A percentile compares a stretch with the other conserved stretches of the same genome.
phyloP scores from a whole-genome alignment of 64 coral and sea anemone species.

The Orbicella faveolata region DNA sequence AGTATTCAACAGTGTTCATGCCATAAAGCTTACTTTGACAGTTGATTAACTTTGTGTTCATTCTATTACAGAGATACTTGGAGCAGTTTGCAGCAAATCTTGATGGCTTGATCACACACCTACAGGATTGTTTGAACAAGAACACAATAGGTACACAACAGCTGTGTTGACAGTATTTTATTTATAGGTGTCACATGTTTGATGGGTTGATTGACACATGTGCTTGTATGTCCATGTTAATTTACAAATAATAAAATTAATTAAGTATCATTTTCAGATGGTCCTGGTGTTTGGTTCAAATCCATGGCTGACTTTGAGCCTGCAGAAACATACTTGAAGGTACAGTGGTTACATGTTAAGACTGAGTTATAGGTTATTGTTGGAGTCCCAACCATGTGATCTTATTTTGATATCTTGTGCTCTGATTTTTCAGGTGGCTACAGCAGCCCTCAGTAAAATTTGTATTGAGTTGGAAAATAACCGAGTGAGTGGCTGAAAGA shows the following conservation, averaged over 20 bases:
- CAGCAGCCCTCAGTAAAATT: constrained; percentile 87
- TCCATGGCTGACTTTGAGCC: constrained; percentile 74
- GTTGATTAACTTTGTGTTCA: background rate
- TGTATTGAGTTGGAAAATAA: constrained; percentile 90
- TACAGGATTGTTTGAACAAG: constrained; percentile 53
- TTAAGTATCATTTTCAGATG: constrained; percentile 41
- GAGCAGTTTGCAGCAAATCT: constrained; percentile 64
- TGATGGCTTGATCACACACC: constrained; percentile 76
- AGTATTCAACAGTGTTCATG: no score
- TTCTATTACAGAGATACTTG: constrained; percentile 72
- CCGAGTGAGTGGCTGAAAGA: constrained; percentile 26
- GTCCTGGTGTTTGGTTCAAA: constrained; percentile 85
- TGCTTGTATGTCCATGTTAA: no score
- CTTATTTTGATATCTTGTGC: background rate
- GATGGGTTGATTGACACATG: no score
- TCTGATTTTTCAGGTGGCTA: constrained; percentile 59
- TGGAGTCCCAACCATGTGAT: background rate
- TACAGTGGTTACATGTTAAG: background rate
- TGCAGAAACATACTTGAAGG: constrained; percentile 89
- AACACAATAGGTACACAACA: constrained; percentile 59
- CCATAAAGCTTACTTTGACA: background rate
- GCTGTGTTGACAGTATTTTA: background rate
- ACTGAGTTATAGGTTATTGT: no score
- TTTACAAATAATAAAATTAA: background rate
- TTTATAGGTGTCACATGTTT: background rate